Evolutionary conservation across 2,113 vertebrate genomes (phyloP), one percentile per base, ranked within the genome.

Genomic region (Dendropsophus ebraccatus): DNA sequence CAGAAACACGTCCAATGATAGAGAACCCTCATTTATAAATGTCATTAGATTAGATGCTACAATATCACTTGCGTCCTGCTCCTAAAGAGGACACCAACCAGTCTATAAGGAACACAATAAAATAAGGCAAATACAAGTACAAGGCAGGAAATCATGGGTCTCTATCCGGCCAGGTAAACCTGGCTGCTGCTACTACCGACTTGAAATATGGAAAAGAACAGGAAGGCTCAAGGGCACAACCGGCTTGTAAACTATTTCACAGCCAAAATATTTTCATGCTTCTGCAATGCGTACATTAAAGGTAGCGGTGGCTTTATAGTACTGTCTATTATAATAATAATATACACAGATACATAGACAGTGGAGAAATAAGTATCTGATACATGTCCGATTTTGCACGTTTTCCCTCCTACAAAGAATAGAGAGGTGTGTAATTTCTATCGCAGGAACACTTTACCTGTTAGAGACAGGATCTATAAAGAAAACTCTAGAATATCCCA

Each of bases 81-180:
- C n/a, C n/a, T 30, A 13, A 12, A 23, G 28, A 50, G 21, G 73
- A 45, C 45, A 50, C 5, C 47, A 30, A 54, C 0, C 1, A 0
- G 17, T 32, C 25, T 32, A 19, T 25, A 32, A 52, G 4, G 28
- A 30, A 19, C 8, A 77, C 25, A 28, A 28, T 4, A 35, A 32
- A 47, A 54, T 28, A 77, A 19, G 74, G n/a, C 49, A 52, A 76
- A 30, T n/a, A 75, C 25, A 17, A 52, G 23, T 77, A 77, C 74
- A 54, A 35, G 21, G 28, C 14, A 32, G 28, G 16, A 54, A 70
- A 21, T 41, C 67, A 41, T 41, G 2, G 6, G 47, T 30, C 12
- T 73, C 12, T 49, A 75, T 47, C 25, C 73, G 52, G 14, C 41
- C 47, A 52, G 45, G 73, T 54, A 54, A 50, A 32, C 49, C 16